Conservation (phyloP, 35 echinoderm and acorn worm genomes). For the Lytechinus variegatus region DNA sequence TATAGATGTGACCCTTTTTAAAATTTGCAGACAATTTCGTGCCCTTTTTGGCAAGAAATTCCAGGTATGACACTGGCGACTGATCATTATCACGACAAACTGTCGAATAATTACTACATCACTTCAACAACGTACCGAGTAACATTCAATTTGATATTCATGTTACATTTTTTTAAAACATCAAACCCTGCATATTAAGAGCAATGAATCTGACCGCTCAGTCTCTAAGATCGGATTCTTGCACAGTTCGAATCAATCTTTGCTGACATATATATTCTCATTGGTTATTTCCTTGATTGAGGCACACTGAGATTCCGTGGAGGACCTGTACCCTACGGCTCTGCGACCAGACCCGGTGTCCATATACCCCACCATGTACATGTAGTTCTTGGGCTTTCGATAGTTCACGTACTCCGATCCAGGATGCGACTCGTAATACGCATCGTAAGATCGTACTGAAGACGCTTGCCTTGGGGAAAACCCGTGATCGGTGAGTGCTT, state of each 20-base stretch:
- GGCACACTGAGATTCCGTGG: not conserved
- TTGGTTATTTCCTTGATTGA: conserved; percentile 30
- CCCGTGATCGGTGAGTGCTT: conserved; percentile 31
- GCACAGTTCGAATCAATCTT: not conserved
- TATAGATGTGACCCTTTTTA: no score
- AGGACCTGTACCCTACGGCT: conserved; percentile 23
- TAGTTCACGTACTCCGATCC: conserved; percentile 39
- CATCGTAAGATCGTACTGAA: conserved; percentile 27
- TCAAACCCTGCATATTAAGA: no score
- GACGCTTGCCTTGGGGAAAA: conserved; percentile 32
- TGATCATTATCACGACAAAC: no score
- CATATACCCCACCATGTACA: conserved; percentile 46
- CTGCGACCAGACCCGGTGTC: not conserved
- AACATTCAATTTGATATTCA: no score
- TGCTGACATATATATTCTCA: conserved; percentile 44
- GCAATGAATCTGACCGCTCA: not conserved
- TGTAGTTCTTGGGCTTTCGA: conserved; percentile 36
- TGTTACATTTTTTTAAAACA: no score
- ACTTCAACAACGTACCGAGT: no score
- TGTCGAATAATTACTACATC: no score
- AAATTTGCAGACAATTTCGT: no score
- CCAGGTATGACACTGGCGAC: no score
- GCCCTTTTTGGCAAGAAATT: no score
- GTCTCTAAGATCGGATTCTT: not conserved
- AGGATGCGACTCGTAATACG: not conserved